phyloP scores from a whole-genome alignment of 2,797 vertebrate genomes.

The Gallinago solitaria region DNA sequence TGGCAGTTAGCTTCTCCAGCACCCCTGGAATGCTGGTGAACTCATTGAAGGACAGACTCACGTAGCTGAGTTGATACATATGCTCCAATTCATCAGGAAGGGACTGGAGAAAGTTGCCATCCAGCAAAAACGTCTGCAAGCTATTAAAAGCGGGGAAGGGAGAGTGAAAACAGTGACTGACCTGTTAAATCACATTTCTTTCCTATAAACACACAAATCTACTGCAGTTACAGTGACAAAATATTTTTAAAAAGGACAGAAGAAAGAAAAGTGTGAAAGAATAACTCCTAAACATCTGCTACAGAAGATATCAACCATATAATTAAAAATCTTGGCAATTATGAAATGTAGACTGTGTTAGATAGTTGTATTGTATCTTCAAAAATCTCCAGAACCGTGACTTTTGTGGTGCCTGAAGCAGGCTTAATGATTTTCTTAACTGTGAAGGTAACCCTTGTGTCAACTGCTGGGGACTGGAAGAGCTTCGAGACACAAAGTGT shows the following conservation, averaged over 20 bases:
- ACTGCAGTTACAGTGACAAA: neutral
- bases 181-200: neutral
- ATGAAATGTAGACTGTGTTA: neutral
- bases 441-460: neutral
- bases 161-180: slow-evolving; percentile 11
- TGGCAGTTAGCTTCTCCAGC: slow-evolving; percentile 86
- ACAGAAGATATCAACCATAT: neutral
- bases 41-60: slow-evolving; percentile 96
- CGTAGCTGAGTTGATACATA: slow-evolving; percentile 88
- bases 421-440: neutral
- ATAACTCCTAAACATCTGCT: neutral
- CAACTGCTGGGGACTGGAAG: neutral
- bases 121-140: slow-evolving; percentile 94
- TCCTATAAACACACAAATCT: slow-evolving; percentile 7
- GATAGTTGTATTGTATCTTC: neutral
- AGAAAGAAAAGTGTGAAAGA: neutral
- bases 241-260: neutral
- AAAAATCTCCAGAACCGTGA: neutral
- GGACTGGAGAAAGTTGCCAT: slow-evolving; percentile 92
- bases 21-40: slow-evolving; percentile 89
- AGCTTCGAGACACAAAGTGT: neutral
- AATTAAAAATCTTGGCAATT: neutral
- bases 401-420: neutral
- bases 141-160: slow-evolving; percentile 64
- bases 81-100: slow-evolving; percentile 90